phyloP scores from a whole-genome alignment of 2,888 invertebrate species.

The Petrolisthes cinctipes region DNA sequence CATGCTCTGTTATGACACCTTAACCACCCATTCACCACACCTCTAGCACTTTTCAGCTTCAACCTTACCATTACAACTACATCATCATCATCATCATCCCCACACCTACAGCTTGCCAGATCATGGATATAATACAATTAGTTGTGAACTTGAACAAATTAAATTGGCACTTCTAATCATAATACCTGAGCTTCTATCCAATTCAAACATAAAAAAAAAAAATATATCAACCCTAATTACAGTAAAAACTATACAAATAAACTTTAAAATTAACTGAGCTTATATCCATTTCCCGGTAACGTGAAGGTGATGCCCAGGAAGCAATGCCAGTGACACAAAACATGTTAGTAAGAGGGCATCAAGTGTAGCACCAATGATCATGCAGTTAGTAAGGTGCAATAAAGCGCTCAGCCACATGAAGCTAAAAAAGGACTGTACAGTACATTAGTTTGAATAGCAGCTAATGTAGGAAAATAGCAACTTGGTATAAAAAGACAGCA shows the following conservation, averaged over 20 bases:
- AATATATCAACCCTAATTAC: background rate
- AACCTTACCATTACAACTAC: conserved; percentile 17
- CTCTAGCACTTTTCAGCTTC: conserved; percentile 19
- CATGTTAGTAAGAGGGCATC: conserved; percentile 33
- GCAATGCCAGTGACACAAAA: conserved; percentile 32
- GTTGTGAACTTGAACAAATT: background rate
- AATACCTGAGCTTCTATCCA: background rate
- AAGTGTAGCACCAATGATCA: conserved; percentile 46
- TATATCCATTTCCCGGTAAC: conserved; percentile 34
- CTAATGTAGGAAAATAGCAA: conserved; percentile 37
- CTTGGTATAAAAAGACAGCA: conserved; percentile 38
- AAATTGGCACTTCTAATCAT: background rate
- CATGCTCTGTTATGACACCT: conserved; percentile 55
- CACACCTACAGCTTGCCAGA: conserved; percentile 11
- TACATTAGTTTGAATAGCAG: conserved; percentile 31
- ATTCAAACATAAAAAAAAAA: background rate
- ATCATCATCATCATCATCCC: background rate
- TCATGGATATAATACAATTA: conserved; percentile 22
- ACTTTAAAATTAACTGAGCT: background rate
- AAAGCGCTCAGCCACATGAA: conserved; percentile 57
- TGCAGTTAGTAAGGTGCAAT: conserved; percentile 49
- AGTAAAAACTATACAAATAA: background rate
- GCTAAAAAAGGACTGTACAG: conserved; percentile 42
- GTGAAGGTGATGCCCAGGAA: conserved; percentile 27
- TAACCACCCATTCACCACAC: conserved; percentile 37